Base-by-base conservation (phyloP, 2,888 invertebrate genomes). In the Cyclophora punctaria region DNA sequence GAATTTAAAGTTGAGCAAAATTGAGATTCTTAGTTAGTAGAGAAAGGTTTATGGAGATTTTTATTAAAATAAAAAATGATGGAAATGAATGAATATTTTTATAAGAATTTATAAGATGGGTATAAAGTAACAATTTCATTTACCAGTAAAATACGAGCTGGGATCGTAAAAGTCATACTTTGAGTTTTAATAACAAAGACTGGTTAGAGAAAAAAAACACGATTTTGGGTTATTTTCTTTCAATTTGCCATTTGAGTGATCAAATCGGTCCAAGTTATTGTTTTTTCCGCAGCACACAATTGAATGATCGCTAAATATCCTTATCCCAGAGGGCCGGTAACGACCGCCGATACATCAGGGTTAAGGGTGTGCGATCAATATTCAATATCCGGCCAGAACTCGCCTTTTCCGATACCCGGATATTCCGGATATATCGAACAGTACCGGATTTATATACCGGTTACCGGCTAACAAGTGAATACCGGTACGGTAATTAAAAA, bases 321-420 rank as follows among this genome's bases (percentile, higher is more conserved):
- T 78, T 79, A 79, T 72, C 64, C 64, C 70, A 57, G 66, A 75
- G 78, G 79, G 76, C 70, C 74, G 67, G 78, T 78, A 77, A 80
- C 80, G 75, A 78, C 71, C 68, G 68, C 52, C 77, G 73, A 81
- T 85, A 85, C 80, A 78, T 85, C 83, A 84, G 81, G 78, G 84
- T 81, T 85, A 83, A 83, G 87, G 83, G 84, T 79, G 73, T 76
- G 63, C 83, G 86, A 85, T 88, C 87, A 85, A 87, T 87, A 87
- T 86, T 86, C 86, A 87, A 88, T 88, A 87, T 87, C 87, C 87
- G 86, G 79, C 60, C 69, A 76, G 77, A 80, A 84, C 86, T 85
- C 82, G 78, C 75, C 77, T 81, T 81, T 86, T 87, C 86, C 87
- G 80, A 80, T 78, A 74, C 61, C 77, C 83, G 82, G 84, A 73